Base-by-base conservation (phyloP, 1,140 invertebrate genomes). In the Ostrea edulis region DNA sequence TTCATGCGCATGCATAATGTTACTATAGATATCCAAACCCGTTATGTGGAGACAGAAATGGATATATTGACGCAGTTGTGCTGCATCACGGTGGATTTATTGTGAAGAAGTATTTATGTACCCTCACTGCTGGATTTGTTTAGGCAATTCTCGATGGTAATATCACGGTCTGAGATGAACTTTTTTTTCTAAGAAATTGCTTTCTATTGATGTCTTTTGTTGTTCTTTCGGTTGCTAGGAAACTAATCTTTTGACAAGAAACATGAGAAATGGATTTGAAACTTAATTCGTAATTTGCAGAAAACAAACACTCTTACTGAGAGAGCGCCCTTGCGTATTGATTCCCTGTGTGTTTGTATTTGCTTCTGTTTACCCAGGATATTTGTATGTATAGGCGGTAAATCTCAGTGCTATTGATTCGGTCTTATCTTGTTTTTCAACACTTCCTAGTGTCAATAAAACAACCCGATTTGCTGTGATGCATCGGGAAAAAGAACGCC, bases 241-340 rank as follows among this genome's bases (percentile, higher is more conserved):
- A 25, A 77, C 68, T 77, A 29, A 77, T 77, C 68, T 35, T 2
- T 12, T 14, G 11, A 77, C 68, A 77, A 77, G 25, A 77, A 77
- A 35, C 22, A 35, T 9, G 29, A 25, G 25, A 77, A 77, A 77
- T 77, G 68, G 68, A 77, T 77, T 77, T 77, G 25, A 77, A 77
- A 77, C 68, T 77, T 77, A 77, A 77, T 35, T 77, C 68, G 68
- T 77, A 77, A 77, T 77, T 77, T 77, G 68, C 29, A 35, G 25
- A 77, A 77, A 77, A 77, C 68, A 77, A 77, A 77, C 25, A 77
- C 29, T 77, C 25, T 14, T 77, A 25, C 11, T 2, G 5, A 25
- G 68, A 77, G 11, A 12, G 8, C 9, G 29, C 17, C 25, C 25
- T 29, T 25, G 11, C 12, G 11, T 77, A 77, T 77, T 77, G 68